These are phyloP conservation scores for Delia radicum DNA, from an alignment of 1,140 invertebrate genomes.

Conservation along the genomic window DNA sequence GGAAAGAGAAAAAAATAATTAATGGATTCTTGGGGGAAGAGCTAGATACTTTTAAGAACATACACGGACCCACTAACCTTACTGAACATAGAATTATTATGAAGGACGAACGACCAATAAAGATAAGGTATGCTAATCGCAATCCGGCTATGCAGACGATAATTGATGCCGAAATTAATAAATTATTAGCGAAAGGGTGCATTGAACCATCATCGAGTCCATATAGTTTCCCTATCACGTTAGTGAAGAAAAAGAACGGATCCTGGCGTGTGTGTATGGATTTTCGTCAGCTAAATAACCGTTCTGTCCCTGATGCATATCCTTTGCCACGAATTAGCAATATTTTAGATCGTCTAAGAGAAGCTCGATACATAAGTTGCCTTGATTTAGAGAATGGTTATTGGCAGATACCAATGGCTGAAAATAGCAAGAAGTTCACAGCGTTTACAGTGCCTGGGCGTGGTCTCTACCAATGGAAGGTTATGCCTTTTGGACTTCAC, in stretches of 20 bases:
- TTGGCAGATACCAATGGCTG: conserved; percentile 45
- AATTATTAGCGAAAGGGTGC: conserved; percentile 44
- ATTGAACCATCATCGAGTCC: conserved; percentile 46
- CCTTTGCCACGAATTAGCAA: conserved; percentile 57
- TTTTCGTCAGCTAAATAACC: conserved; percentile 44
- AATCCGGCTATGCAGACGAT: conserved; percentile 31
- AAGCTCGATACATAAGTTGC: conserved; percentile 43
- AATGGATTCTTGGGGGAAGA: too few species aligned
- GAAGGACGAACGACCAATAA: conserved; percentile 8
- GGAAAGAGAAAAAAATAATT: too few species aligned
- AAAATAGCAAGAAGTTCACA: conserved; percentile 48
- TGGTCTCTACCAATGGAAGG: conserved; percentile 52
- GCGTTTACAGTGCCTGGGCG: conserved; percentile 55
- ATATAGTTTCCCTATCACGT: conserved; percentile 47
- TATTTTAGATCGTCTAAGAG: conserved; percentile 44
- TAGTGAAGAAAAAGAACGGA: conserved; percentile 49
- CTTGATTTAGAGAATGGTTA: conserved; percentile 55
- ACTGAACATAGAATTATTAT: conserved; percentile 4
- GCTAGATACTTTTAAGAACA: too few species aligned
- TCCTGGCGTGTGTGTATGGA: conserved; percentile 46
- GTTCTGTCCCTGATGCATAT: conserved; percentile 47
- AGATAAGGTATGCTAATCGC: neutral
- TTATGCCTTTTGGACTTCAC: conserved; percentile 56
- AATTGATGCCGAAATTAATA: conserved; percentile 37
- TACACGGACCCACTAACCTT: neutral